Conservation (phyloP, 1,140 invertebrate genomes). For the Drepana arcuata region DNA sequence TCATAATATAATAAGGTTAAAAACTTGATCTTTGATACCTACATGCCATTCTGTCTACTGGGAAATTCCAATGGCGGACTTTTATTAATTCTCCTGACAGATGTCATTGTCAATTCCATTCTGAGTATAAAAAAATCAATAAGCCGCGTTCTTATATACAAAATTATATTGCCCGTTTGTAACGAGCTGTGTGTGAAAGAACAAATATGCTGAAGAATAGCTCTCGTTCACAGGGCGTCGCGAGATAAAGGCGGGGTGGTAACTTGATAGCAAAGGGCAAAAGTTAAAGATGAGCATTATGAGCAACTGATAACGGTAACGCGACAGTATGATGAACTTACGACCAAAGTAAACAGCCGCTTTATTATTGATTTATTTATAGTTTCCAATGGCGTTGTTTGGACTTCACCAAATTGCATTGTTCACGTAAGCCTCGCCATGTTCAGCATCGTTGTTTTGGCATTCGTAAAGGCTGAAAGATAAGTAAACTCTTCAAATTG, state of each 20-base stretch:
- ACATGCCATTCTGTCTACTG: no score
- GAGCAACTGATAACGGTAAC: constrained; percentile 30
- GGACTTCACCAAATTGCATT: constrained; percentile 18
- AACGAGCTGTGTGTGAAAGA: constrained; percentile 35
- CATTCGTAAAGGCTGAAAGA: no score
- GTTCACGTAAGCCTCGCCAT: no score
- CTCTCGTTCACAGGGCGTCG: constrained; percentile 34
- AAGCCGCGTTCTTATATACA: constrained; percentile 14
- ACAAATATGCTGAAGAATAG: constrained; percentile 44
- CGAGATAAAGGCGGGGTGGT: constrained; percentile 49
- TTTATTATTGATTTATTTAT: constrained; percentile 23
- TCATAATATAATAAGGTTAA: no score
- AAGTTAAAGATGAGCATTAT: constrained; percentile 55
- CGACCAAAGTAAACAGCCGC: constrained; percentile 27
- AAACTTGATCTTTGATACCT: no score
- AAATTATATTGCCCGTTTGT: constrained; percentile 18
- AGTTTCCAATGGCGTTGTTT: constrained; percentile 26
- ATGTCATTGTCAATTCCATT: no score
- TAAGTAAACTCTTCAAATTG: constrained; percentile 4
- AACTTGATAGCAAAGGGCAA: constrained; percentile 51
- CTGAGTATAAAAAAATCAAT: no score
- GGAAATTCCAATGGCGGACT: no score
- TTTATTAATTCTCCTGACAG: no score
- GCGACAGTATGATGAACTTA: constrained; percentile 53
- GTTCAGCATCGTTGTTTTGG: no score